Evolutionary conservation across 1,140 invertebrate genomes (phyloP).

Genomic region (Drosophila kurseongensis): DNA sequence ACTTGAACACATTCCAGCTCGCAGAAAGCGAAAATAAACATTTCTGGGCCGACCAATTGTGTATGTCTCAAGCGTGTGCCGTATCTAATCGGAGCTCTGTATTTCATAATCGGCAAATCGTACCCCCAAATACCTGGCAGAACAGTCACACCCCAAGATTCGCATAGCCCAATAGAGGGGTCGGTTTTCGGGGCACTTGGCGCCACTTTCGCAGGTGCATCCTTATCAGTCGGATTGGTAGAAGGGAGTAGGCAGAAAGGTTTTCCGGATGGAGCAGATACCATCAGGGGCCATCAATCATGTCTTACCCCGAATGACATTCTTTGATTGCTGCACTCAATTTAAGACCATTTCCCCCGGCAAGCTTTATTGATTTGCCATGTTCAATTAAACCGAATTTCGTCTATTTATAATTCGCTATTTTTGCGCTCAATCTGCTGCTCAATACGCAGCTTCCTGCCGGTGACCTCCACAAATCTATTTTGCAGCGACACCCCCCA

Average conservation of each 20-base stretch:
- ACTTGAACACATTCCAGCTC: slow-evolving; percentile 22
- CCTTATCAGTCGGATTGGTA: slow-evolving; percentile 12
- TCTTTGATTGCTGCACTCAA: slow-evolving; percentile 37
- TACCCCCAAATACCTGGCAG: neutral
- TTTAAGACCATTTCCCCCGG: slow-evolving; percentile 8
- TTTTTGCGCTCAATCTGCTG: slow-evolving; percentile 44
- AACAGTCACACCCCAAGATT: slow-evolving; percentile 18
- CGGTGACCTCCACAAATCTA: slow-evolving; percentile 49
- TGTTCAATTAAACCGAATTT: slow-evolving; percentile 43
- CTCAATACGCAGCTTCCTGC: slow-evolving; percentile 22
- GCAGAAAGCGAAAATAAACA: slow-evolving; percentile 16
- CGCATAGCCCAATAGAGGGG: slow-evolving; percentile 34
- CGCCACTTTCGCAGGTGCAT: slow-evolving; percentile 34
- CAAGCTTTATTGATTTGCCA: slow-evolving; percentile 21
- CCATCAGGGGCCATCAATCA: slow-evolving; percentile 25
- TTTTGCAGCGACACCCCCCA: slow-evolving; percentile 22
- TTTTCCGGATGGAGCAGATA: slow-evolving; percentile 1
- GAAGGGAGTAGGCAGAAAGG: neutral
- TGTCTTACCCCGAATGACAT: neutral
- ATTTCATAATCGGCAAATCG: slow-evolving; percentile 58
- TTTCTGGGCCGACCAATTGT: slow-evolving; percentile 23
- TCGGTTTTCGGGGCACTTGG: neutral
- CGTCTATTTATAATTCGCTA: slow-evolving; percentile 28
- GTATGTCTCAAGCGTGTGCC: slow-evolving; percentile 26
- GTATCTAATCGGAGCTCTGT: slow-evolving; percentile 65